Conservation (phyloP, 2,113 vertebrate species). For the Lanius ludovicianus region DNA sequence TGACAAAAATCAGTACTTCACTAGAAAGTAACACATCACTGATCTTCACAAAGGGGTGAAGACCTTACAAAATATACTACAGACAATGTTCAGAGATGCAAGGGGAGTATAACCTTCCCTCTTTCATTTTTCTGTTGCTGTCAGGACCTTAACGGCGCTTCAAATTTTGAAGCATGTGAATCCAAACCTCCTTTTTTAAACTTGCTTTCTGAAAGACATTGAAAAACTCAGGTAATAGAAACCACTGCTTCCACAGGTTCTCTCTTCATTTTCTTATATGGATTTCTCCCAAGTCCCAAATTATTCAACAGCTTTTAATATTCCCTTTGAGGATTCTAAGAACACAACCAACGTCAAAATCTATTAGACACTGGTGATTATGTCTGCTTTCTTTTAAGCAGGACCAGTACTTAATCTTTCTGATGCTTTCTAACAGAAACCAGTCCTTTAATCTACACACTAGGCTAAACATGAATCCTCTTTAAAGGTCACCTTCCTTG, state of each 20-base stretch:
- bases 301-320: slow-evolving; percentile 56
- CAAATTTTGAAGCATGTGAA: slow-evolving; percentile 33
- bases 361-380: slow-evolving; percentile 24
- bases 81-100: neutral
- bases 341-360: slow-evolving; percentile 23
- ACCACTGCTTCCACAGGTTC: neutral
- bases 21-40: neutral
- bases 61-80: neutral
- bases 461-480: slow-evolving; percentile 16
- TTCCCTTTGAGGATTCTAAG: slow-evolving; percentile 52
- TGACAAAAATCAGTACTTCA: neutral
- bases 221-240: slow-evolving; percentile 10
- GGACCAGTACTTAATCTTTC: slow-evolving; percentile 31
- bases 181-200: slow-evolving; percentile 44
- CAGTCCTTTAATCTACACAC: slow-evolving; percentile 2
- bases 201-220: slow-evolving; percentile 37
- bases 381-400: slow-evolving; percentile 47
- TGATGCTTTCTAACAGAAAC: slow-evolving; percentile 30
- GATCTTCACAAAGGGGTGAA: neutral
- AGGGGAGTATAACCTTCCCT: neutral
- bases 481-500: slow-evolving; percentile 53
- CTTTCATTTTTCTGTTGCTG: neutral
- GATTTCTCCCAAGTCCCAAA: slow-evolving; percentile 31
- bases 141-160: neutral
- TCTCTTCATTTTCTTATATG: neutral